Base-by-base conservation (phyloP, 1,140 invertebrate species). In the Cyrtorhinus lividipennis region DNA sequence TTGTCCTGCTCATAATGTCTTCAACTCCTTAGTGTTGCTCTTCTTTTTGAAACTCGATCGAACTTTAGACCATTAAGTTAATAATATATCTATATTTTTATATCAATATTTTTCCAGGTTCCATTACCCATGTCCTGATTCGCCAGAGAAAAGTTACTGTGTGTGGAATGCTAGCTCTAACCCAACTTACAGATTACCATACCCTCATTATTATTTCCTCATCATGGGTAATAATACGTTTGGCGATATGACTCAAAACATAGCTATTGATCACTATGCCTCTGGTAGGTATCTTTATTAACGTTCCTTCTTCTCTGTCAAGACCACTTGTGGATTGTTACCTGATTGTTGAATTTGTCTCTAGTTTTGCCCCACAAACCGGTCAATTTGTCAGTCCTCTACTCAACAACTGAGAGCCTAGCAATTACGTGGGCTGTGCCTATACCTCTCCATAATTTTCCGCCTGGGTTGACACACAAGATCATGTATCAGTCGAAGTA, bases 401-500 rank as follows among this genome's bases (percentile, higher is more conserved):
- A 77, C 66, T 79, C 76, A 70, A 81, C 79, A 2, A 69, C 77
- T 1, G 76, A 81, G 57, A 81, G 79, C 68, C 78, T 79, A 26
- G 65, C 73, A 30, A 70, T 87, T 18, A 67, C 71, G 24, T 87
- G 85, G 84, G 70, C 63, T 15, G 71, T 84, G 5, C 76, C 79
- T 24, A 76, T 75, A 65, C 76, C 78, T 23, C 76, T 86, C 72
- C 67, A 74, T 48, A 76, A 73, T 64, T 82, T 86, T 66, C 76
- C 81, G 22, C 71, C 71, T 62, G 81, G 80, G 20, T 67, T 86
- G 2, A 71, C 77, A 61, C 78, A 82, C 66, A 77, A 76, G 70
- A 76, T 86, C 38, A 75, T 79, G 59, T 85, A 84, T 73, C 80
- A 81, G 66, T 80, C 79, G 64, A 75, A 80, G 66, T 81, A 79